Conservation (phyloP, 1,140 invertebrate species). For the Cotesia glomerata region DNA sequence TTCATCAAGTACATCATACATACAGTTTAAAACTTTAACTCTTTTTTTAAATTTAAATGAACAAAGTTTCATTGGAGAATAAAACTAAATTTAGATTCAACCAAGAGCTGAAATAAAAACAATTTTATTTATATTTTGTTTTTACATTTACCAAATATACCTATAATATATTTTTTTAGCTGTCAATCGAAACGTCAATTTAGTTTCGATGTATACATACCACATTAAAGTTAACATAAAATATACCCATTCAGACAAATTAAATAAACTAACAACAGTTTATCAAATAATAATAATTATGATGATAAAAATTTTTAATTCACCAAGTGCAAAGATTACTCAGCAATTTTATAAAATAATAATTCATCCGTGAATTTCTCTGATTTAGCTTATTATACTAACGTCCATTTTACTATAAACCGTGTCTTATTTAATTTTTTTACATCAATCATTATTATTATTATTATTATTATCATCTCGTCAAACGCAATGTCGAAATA, state of each 20-base stretch:
- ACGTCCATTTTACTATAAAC: neutral
- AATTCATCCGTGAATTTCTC: slow-evolving; percentile 27
- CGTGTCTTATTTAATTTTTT: neutral
- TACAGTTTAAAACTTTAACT: no score
- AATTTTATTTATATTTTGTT: neutral
- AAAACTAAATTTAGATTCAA: neutral
- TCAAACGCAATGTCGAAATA: no score
- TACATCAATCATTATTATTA: neutral
- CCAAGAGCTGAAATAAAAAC: neutral
- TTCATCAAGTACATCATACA: no score
- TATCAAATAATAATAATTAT: neutral
- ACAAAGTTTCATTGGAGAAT: neutral
- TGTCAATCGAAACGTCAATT: neutral
- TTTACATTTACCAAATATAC: neutral
- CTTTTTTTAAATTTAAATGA: no score
- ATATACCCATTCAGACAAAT: no score
- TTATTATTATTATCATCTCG: no score
- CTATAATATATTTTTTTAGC: neutral
- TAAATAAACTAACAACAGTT: no score
- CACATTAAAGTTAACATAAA: no score
- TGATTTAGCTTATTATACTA: slow-evolving; percentile 29
- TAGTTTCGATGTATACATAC: neutral
- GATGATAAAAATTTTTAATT: neutral
- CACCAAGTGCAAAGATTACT: neutral
- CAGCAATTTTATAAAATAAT: slow-evolving; percentile 4